Evolutionary conservation across 1,140 invertebrate species (phyloP), one percentile per base, ranked within the genome.

Genomic region (Drosophila hydei): DNA sequence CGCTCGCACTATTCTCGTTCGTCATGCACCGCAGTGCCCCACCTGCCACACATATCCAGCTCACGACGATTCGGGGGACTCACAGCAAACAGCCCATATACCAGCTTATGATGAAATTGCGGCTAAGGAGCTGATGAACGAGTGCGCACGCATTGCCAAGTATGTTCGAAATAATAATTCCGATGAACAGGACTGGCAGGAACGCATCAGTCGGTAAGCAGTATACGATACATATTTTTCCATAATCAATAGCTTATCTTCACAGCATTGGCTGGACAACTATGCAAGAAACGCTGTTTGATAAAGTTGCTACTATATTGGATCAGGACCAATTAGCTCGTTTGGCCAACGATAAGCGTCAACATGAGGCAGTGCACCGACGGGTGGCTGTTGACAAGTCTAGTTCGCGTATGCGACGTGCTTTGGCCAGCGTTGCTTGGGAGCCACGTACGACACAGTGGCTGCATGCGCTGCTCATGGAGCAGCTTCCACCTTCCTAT

Each of bases 381-480:
- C 92, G 96, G 42, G 93, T 94, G 1, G 93, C 94, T 6, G 92
- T 96, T 7, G 96, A 97, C 79, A 95, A 95, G 61, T 94, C 96
- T 1, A 94, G 95, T 0, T 93, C 94, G 67, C 92, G 94, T 54
- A 92, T 97, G 59, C 92, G 96, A 18, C 93, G 94, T 61, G 93
- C 94, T n/a, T 89, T 97, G 56, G 94, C 94, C 0, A 93, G 93
- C 4, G 92, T 95, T 9, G 91, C 92, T 6, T 96, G 96, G 96
- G 95, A 97, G 74, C 87, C 93, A 7, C 94, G 94, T 47, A 89
- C 96, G 11, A 93, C 94, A 3, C 95, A 96, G 69, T 98, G 97
- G 97, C 91, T 98, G 33, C 96, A 98, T 85, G 92, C 92, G 43
- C 90, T 95, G 8, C 88, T 98, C 4, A 92, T 96, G 59, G 96